phyloP scores from a whole-genome alignment of 2,888 invertebrate genomes.

The Tetragonula carbonaria region DNA sequence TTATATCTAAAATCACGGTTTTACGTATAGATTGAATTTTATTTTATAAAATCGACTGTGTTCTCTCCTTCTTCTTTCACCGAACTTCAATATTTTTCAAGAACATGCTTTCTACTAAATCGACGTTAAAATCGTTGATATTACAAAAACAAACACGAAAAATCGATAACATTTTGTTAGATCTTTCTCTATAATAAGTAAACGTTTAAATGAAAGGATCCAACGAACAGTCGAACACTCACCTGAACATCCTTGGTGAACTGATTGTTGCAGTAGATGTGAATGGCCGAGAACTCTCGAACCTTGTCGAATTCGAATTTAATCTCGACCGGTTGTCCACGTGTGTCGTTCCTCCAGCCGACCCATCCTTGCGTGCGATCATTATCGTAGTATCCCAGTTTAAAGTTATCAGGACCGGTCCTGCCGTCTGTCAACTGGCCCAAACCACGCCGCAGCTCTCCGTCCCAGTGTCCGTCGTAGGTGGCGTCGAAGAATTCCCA shows the following conservation, averaged over 20 bases:
- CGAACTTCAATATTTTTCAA: too few species aligned
- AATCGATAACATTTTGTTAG: too few species aligned
- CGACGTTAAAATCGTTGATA: too few species aligned
- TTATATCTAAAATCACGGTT: too few species aligned
- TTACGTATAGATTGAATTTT: too few species aligned
- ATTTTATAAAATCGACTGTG: too few species aligned
- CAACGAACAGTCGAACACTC: constrained; percentile 64
- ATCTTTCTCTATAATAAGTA: too few species aligned
- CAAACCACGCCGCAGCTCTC: constrained; percentile 90
- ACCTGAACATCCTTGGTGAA: constrained; percentile 93
- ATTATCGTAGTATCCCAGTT: constrained; percentile 86
- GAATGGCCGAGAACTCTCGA: constrained; percentile 92
- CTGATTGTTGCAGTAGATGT: constrained; percentile 93
- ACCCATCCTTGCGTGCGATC: constrained; percentile 90
- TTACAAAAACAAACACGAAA: too few species aligned
- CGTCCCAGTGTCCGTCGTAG: constrained; percentile 94
- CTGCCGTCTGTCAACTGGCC: constrained; percentile 94
- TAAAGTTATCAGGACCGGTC: constrained; percentile 90
- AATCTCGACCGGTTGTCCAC: constrained; percentile 88
- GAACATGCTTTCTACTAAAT: too few species aligned
- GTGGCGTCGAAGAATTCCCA: constrained; percentile 93
- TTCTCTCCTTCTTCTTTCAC: too few species aligned
- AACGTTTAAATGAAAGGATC: not conserved
- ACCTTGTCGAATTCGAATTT: constrained; percentile 93
- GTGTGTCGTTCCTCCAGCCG: constrained; percentile 93